These are phyloP conservation scores for Drosophila leontia DNA, from an alignment of 1,140 invertebrate species.

Conservation along the genomic window DNA sequence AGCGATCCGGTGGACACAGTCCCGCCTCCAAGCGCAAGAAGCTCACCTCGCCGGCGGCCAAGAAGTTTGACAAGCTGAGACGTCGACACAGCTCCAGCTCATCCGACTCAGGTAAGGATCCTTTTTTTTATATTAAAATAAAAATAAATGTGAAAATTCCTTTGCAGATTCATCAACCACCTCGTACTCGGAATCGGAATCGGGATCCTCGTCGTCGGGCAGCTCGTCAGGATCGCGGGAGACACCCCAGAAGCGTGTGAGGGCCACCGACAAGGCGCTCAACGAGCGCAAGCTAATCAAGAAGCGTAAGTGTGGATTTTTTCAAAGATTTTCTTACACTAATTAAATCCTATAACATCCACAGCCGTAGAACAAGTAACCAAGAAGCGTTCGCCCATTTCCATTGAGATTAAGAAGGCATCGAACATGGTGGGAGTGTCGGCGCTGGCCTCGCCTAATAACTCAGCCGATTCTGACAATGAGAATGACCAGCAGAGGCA, in stretches of 20 bases:
- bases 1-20: constrained; percentile 62
- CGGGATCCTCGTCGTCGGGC: constrained; percentile 86
- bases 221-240: constrained; percentile 85
- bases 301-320: constrained; percentile 66
- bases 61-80: constrained; percentile 68
- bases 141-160: neutral
- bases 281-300: constrained; percentile 86
- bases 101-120: constrained; percentile 85
- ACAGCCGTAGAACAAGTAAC: constrained; percentile 67
- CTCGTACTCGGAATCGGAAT: constrained; percentile 85
- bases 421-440: constrained; percentile 85
- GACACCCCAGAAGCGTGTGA: constrained; percentile 76
- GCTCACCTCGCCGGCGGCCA: constrained; percentile 52
- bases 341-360: neutral
- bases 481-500: constrained; percentile 53
- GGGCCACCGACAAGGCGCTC: constrained; percentile 75
- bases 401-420: constrained; percentile 85
- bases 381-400: constrained; percentile 85
- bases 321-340: neutral
- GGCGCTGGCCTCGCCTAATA: constrained; percentile 85
- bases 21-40: constrained; percentile 76
- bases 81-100: constrained; percentile 80
- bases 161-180: constrained; percentile 85
- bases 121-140: too few relatives aligned
- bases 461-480: constrained; percentile 81